Percentiles rank a stretch among this genome's conserved stretches.
Evolutionary conservation across 2,888 invertebrate genomes (phyloP).

Genomic region (Masnerella sp.): DNA sequence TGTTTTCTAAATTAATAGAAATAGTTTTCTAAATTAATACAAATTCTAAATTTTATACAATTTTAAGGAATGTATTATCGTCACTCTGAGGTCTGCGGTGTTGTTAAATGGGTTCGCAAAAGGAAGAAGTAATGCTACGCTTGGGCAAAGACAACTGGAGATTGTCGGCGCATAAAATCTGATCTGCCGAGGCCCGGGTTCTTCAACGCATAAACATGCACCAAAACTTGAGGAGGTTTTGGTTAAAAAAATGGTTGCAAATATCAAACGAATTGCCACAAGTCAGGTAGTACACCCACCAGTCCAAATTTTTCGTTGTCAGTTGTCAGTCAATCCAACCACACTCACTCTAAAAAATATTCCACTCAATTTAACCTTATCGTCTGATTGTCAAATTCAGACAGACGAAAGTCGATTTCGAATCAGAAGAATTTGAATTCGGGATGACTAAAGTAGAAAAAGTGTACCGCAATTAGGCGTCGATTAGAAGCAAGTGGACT

Average conservation of each 20-base stretch:
- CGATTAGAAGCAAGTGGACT: too few relatives aligned
- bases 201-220: neutral
- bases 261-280: neutral
- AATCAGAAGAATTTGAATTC: too few relatives aligned
- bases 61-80: too few relatives aligned
- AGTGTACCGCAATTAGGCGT: too few relatives aligned
- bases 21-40: too few relatives aligned
- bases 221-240: slow-evolving; percentile 4
- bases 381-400: too few relatives aligned
- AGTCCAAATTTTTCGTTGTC: neutral
- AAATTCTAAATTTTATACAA: too few relatives aligned
- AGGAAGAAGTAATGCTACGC: slow-evolving; percentile 13
- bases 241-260: neutral
- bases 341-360: too few relatives aligned
- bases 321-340: slow-evolving; percentile 2
- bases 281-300: neutral
- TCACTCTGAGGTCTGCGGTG: neutral
- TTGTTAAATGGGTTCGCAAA: slow-evolving; percentile 18
- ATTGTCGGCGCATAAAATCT: neutral
- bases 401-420: too few relatives aligned
- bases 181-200: slow-evolving; percentile 1
- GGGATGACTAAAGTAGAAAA: too few relatives aligned
- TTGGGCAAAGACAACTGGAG: neutral
- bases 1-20: too few relatives aligned
- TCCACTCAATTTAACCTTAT: too few relatives aligned